These are phyloP conservation scores for Neomorphus geoffroyi DNA, from an alignment of 2,797 vertebrate species.

Conservation along the genomic window DNA sequence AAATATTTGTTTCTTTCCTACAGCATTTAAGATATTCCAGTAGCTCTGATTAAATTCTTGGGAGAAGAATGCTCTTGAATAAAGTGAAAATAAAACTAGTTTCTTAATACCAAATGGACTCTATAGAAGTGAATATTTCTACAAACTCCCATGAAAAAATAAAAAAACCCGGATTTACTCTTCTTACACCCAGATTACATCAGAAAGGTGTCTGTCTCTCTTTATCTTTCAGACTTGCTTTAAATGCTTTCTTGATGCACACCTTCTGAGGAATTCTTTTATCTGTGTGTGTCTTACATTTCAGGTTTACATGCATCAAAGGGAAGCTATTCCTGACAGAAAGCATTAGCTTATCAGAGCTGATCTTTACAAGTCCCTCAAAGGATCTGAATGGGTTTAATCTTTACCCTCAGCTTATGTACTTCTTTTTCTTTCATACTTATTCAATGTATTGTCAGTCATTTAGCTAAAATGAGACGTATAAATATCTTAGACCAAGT, in stretches of 20 bases:
- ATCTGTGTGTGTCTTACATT: constrained; percentile 9
- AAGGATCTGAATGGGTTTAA: constrained; percentile 8
- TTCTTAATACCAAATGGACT: neutral
- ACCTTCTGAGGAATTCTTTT: constrained; percentile 16
- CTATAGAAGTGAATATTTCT: neutral
- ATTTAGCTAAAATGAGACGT: neutral
- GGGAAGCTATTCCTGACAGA: neutral
- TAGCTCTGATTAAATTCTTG: neutral
- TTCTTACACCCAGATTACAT: constrained; percentile 15
- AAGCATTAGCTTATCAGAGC: neutral
- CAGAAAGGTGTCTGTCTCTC: neutral
- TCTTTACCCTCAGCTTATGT: constrained; percentile 6
- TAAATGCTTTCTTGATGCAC: neutral
- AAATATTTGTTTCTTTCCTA: neutral
- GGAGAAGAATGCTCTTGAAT: neutral
- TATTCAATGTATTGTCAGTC: neutral
- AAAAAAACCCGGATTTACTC: neutral
- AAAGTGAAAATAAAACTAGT: neutral
- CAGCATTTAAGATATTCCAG: neutral
- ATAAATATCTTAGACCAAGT: neutral
- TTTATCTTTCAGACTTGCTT: neutral
- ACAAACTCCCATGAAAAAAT: neutral
- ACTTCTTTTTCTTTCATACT: neutral
- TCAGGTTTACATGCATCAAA: constrained; percentile 28
- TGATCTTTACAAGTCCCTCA: constrained; percentile 7